Conservation (phyloP, 1,140 invertebrate genomes). For the Drosophila chauvacae region DNA sequence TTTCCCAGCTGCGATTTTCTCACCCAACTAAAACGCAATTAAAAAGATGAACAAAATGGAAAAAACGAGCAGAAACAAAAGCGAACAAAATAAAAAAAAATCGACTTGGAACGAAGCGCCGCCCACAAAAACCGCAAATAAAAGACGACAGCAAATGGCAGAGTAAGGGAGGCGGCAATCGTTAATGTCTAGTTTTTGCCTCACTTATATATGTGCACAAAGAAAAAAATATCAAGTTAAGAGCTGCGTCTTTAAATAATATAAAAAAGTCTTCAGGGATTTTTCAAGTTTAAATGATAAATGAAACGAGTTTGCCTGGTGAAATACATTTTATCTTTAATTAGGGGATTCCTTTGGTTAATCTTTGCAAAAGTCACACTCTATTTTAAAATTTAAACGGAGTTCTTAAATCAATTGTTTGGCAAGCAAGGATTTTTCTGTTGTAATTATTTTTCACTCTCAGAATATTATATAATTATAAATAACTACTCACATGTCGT, state of each 20-base stretch:
- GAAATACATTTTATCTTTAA: neutral
- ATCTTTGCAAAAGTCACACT: neutral
- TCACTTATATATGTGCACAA: neutral
- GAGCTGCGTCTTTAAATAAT: neutral
- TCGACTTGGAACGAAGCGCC: constrained; percentile 52
- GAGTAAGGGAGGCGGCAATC: constrained; percentile 27
- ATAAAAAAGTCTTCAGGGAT: neutral
- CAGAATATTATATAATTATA: too few relatives aligned
- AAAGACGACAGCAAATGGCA: constrained; percentile 66
- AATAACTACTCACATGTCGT: constrained; percentile 42
- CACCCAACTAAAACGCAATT: constrained; percentile 35
- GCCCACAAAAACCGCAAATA: constrained; percentile 69
- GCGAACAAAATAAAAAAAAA: constrained; percentile 19
- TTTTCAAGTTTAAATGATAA: neutral
- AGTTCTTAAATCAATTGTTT: neutral
- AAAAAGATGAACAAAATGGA: constrained; percentile 21
- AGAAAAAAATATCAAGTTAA: neutral
- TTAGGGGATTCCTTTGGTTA: neutral
- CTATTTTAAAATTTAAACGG: neutral
- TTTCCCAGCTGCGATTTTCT: constrained; percentile 20
- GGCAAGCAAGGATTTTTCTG: too few relatives aligned
- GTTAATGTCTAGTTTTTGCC: constrained; percentile 5
- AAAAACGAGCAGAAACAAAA: constrained; percentile 11
- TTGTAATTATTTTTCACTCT: too few relatives aligned
- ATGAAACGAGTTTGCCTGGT: too few relatives aligned